Percentiles rank a stretch among this genome's conserved stretches.
Conservation (phyloP, 2,888 invertebrate genomes). For the Rhabditoides inermis region DNA sequence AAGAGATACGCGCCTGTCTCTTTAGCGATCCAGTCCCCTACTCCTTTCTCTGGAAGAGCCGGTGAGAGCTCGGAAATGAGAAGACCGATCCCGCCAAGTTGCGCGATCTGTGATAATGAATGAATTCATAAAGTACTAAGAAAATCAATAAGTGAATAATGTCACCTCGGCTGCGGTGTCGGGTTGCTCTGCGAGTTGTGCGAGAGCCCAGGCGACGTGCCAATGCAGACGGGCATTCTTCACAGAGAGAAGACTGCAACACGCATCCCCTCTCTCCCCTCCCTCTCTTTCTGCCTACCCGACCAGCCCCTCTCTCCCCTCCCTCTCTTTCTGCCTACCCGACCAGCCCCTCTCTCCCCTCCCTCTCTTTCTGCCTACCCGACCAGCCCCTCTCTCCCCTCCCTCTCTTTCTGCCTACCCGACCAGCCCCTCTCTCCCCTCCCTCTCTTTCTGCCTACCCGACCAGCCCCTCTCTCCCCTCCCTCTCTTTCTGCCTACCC, state of each 20-base stretch:
- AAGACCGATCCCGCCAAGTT: slow-evolving; percentile 55
- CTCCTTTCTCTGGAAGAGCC: slow-evolving; percentile 19
- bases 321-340: too few relatives aligned
- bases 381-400: too few relatives aligned
- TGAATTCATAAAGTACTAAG: neutral
- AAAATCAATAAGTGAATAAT: neutral
- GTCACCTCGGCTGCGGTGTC: slow-evolving; percentile 53
- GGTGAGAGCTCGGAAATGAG: slow-evolving; percentile 46
- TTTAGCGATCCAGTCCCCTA: slow-evolving; percentile 35
- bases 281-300: too few relatives aligned
- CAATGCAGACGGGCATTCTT: slow-evolving; percentile 55
- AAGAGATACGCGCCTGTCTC: slow-evolving; percentile 17
- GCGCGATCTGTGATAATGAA: slow-evolving; percentile 31
- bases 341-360: too few relatives aligned
- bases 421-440: too few relatives aligned
- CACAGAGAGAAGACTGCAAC: slow-evolving; percentile 52
- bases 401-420: too few relatives aligned
- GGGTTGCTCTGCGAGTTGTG: slow-evolving; percentile 54
- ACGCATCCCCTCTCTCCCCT: too few relatives aligned
- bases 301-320: too few relatives aligned
- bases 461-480: too few relatives aligned
- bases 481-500: too few relatives aligned
- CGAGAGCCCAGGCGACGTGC: slow-evolving; percentile 56
- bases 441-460: too few relatives aligned
- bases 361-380: too few relatives aligned